Evolutionary conservation across 1,140 invertebrate species (phyloP).

Genomic region (Chrysomallon squamiferum): DNA sequence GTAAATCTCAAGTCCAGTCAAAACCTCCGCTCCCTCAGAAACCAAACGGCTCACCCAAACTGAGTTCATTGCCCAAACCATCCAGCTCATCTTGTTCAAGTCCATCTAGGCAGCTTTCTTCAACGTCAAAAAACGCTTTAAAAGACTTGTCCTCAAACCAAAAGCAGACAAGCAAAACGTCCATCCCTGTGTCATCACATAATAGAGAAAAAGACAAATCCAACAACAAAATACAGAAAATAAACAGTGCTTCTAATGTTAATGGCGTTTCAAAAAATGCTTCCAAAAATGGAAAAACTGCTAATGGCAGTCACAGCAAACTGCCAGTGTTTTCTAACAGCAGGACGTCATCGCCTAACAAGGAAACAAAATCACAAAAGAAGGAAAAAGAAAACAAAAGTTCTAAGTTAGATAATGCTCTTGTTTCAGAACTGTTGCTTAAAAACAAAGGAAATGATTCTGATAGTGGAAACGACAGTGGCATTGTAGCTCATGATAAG

Average conservation of each 20-base stretch:
- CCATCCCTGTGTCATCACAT: background rate
- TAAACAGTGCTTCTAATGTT: background rate
- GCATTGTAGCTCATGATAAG: conserved; percentile 51
- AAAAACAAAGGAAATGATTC: conserved; percentile 41
- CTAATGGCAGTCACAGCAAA: conserved; percentile 27
- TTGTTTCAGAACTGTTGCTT: conserved; percentile 23
- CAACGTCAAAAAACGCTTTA: conserved; percentile 27
- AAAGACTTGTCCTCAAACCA: conserved; percentile 19
- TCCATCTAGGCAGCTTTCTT: conserved; percentile 25
- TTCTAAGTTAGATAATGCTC: conserved; percentile 30
- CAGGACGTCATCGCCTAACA: conserved; percentile 24
- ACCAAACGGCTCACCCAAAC: conserved; percentile 33
- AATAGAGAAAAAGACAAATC: conserved; percentile 1
- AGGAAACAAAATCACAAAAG: conserved; percentile 34
- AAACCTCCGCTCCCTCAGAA: conserved; percentile 31
- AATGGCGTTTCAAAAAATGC: background rate
- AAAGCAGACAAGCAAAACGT: conserved; percentile 4
- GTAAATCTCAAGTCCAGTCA: conserved; percentile 12
- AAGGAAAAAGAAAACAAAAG: conserved; percentile 44
- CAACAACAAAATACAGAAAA: background rate
- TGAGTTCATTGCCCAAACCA: conserved; percentile 6
- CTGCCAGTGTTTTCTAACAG: conserved; percentile 39
- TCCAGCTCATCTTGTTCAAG: conserved; percentile 21
- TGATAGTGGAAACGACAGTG: conserved; percentile 57
- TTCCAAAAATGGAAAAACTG: background rate